Percentiles rank a stretch among this genome's conserved stretches.
These are phyloP conservation scores for Patella depressa DNA, from an alignment of 2,888 invertebrate species.

Conservation along the genomic window DNA sequence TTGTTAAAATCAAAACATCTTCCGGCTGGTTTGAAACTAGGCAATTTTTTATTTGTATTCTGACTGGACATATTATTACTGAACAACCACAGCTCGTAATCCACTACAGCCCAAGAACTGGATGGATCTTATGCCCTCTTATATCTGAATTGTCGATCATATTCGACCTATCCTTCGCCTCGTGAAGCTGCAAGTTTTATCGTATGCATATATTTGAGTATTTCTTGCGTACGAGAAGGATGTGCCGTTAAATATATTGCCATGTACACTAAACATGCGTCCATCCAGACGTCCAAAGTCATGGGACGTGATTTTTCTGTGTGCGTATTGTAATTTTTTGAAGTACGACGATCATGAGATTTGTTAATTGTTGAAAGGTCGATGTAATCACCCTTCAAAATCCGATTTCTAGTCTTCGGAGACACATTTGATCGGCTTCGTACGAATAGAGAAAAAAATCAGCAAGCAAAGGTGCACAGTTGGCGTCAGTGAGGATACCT, in stretches of 20 bases:
- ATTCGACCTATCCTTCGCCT: conserved; percentile 12
- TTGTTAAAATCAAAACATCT: conserved; percentile 20
- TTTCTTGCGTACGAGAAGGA: background rate
- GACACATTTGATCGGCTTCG: no score
- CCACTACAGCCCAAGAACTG: conserved; percentile 18
- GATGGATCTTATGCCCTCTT: conserved; percentile 13
- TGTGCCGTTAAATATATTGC: conserved; percentile 19
- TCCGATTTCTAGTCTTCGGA: no score
- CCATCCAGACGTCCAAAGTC: conserved; percentile 11
- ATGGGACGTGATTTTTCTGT: no score
- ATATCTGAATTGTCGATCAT: conserved; percentile 23
- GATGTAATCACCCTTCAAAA: no score
- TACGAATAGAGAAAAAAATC: no score
- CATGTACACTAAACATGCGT: conserved; percentile 21
- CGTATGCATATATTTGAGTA: conserved; percentile 21
- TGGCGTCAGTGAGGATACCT: no score
- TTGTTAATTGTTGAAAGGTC: no score
- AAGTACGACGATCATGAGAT: no score
- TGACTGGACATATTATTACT: conserved; percentile 9
- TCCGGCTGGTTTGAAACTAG: background rate
- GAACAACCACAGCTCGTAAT: conserved; percentile 21
- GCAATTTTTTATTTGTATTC: background rate
- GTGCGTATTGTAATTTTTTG: no score
- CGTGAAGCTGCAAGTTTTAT: conserved; percentile 15
- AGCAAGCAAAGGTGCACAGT: no score